Base-by-base conservation (phyloP, 2,797 vertebrate species). In the Gambelia wislizenii region DNA sequence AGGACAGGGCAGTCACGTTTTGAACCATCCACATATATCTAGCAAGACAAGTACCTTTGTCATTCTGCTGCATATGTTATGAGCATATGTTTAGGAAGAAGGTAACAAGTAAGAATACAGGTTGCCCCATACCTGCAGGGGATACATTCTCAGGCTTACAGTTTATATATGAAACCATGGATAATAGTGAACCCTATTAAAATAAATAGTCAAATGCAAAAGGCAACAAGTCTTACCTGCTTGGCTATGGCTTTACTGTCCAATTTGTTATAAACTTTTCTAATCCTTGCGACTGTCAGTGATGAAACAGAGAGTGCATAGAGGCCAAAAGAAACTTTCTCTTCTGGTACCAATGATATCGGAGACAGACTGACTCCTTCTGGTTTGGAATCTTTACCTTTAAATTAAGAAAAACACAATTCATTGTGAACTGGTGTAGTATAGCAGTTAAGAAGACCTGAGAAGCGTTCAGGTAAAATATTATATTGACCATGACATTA, bases 211-310 rank as follows among this genome's bases (percentile, higher is more conserved):
- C 30, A 59, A 10, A 6, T 42, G 16, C 22, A 12, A 6, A 49
- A 80, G 14, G 22, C 30, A 47, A 44, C 2, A 33, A 39, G 87
- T 87, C 88, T 89, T 92, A 98, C 99, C 98, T 99, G 99, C 89
- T 99, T 99, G 82, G 99, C 99, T 61, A 99, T 99, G 94, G 99
- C 98, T 97, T 99, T 99, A 96, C 98, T 99, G 93, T 99, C 99
- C 96, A 99, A 95, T 87, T 99, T 99, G 97, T 99, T 99, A 97
- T 99, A 99, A 90, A 98, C 97, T 92, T 99, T 99, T 90, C 99
- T 97, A 95, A 99, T 99, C 95, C 98, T 99, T 88, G 98, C 99
- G 87, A 99, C 98, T 0, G 99, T 99, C 85, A 99, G 98, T 1
- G 98, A 97, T 14, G 98, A 98, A 87, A 99, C 98, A 0, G 99